Conservation (phyloP, 2,113 vertebrate species). For the Megalops atlanticus region DNA sequence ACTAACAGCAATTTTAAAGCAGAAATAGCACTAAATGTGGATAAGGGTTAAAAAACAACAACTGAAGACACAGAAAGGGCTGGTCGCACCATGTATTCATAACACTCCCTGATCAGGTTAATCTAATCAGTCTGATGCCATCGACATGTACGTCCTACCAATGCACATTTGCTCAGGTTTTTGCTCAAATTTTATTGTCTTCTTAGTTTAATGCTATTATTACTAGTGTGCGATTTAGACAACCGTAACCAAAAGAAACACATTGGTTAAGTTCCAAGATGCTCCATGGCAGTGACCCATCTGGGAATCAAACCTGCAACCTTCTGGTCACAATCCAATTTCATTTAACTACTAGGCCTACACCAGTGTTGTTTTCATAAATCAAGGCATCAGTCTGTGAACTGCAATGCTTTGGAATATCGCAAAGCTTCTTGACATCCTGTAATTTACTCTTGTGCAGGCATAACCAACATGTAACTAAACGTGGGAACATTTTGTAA, state of each 20-base stretch:
- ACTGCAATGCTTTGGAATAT: background rate
- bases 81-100: background rate
- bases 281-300: background rate
- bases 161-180: background rate
- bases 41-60: background rate
- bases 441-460: no score
- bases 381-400: background rate
- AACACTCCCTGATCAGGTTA: no score
- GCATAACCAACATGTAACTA: no score
- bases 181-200: background rate
- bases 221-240: background rate
- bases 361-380: no score
- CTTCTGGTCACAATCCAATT: background rate
- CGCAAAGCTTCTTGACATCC: no score
- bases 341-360: background rate
- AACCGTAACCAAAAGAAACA: background rate
- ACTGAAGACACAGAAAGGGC: background rate
- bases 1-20: no score
- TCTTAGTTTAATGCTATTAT: background rate
- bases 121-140: no score
- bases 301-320: background rate
- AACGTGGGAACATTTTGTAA: no score
- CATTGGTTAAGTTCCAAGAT: constrained; percentile 1
- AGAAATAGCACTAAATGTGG: no score
- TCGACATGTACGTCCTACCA: background rate